phyloP scores from a whole-genome alignment of 2,797 vertebrate genomes.

The Halcyon badia region DNA sequence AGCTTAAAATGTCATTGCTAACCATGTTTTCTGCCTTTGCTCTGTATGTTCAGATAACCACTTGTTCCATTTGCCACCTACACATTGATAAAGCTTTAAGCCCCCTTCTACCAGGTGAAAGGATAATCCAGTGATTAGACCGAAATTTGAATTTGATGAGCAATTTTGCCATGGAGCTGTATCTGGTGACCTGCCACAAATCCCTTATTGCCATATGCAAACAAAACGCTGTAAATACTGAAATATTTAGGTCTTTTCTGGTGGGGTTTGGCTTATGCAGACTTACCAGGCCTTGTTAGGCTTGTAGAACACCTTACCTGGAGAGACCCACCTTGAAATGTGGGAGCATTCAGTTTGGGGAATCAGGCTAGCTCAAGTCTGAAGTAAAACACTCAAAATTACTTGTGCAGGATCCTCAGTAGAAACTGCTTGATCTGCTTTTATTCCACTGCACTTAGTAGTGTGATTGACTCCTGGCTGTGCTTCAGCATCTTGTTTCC shows the following conservation, averaged over 20 bases:
- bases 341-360: neutral
- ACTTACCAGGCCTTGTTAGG: fast-evolving
- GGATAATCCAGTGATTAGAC: neutral
- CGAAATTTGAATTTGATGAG: neutral
- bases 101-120: neutral
- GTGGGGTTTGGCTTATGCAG: neutral
- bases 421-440: neutral
- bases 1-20: conserved; percentile 40
- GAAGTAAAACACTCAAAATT: neutral
- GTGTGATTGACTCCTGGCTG: neutral
- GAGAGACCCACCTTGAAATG: neutral
- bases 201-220: neutral
- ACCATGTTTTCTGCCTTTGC: neutral
- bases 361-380: neutral
- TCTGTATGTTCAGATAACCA: neutral
- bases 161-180: neutral
- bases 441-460: neutral
- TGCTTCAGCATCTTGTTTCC: neutral
- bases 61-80: conserved; percentile 13
- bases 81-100: neutral
- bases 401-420: neutral
- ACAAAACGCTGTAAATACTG: neutral
- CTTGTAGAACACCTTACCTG: neutral
- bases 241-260: neutral
- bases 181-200: neutral